These are phyloP conservation scores for Cheilinus undulatus DNA, from an alignment of 2,113 vertebrate genomes.

Conservation along the genomic window DNA sequence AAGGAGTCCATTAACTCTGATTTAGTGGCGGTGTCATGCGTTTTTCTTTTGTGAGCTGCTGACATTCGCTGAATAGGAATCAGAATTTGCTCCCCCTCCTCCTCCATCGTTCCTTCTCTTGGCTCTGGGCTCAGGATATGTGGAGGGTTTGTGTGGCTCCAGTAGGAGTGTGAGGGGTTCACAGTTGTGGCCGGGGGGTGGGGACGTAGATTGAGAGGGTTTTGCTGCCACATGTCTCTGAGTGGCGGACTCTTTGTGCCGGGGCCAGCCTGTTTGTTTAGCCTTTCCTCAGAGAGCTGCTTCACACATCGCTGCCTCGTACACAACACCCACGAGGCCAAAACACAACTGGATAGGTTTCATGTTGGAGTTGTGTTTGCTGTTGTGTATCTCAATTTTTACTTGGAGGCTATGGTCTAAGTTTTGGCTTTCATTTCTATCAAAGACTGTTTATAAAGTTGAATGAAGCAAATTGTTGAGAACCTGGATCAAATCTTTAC, in stretches of 20 bases:
- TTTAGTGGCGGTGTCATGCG: slow-evolving; percentile 83
- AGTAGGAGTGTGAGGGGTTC: slow-evolving; percentile 56
- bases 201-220: slow-evolving; percentile 59
- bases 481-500: background rate
- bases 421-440: too few relatives aligned
- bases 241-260: slow-evolving; percentile 78
- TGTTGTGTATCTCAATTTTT: background rate
- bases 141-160: slow-evolving; percentile 38
- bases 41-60: slow-evolving; percentile 80
- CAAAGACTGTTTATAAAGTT: background rate
- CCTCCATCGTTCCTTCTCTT: slow-evolving; percentile 58
- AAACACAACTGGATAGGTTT: background rate
- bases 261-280: slow-evolving; percentile 81
- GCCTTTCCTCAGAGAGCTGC: slow-evolving; percentile 65
- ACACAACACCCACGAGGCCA: background rate
- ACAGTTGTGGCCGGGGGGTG: slow-evolving; percentile 23
- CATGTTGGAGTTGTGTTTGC: background rate
- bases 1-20: slow-evolving; percentile 86
- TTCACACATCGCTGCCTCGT: slow-evolving; percentile 68
- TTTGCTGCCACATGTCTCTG: slow-evolving; percentile 77
- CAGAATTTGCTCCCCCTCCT: slow-evolving; percentile 67
- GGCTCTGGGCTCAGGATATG: slow-evolving; percentile 48
- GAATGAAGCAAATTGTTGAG: background rate
- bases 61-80: slow-evolving; percentile 84
- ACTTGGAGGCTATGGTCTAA: background rate